A percentile compares a stretch with the other conserved stretches of the same genome.
phyloP scores from a whole-genome alignment of 2,888 invertebrate species.

The Xanthostigma xanthostigma region DNA sequence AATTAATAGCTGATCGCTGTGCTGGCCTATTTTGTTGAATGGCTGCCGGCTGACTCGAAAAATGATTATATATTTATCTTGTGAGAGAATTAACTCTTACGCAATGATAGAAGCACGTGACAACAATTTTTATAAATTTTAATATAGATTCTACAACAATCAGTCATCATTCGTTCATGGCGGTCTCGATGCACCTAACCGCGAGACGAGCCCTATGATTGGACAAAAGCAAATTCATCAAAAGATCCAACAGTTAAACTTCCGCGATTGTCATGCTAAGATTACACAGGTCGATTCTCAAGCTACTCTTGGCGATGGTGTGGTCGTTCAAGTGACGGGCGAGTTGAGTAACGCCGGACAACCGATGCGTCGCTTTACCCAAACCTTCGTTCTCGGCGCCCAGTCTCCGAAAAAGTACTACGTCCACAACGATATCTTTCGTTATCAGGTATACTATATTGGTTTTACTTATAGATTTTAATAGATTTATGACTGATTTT shows the following conservation, averaged over 20 bases:
- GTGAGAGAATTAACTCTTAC: too few relatives aligned
- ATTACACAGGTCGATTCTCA: slow-evolving; percentile 94
- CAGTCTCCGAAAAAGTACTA: slow-evolving; percentile 97
- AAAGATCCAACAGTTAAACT: slow-evolving; percentile 87
- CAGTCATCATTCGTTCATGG: slow-evolving; percentile 94
- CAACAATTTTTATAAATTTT: background rate
- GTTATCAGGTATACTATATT: slow-evolving; percentile 60
- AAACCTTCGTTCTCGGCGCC: slow-evolving; percentile 91
- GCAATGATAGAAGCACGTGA: too few relatives aligned
- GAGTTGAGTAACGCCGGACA: slow-evolving; percentile 92
- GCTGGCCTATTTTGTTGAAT: too few relatives aligned
- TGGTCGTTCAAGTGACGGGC: slow-evolving; percentile 94
- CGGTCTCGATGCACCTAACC: slow-evolving; percentile 67
- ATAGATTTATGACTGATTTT: too few relatives aligned
- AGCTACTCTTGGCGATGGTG: slow-evolving; percentile 83
- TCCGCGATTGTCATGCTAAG: slow-evolving; percentile 94
- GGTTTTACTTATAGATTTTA: too few relatives aligned
- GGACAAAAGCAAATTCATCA: slow-evolving; percentile 92
- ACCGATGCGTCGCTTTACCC: slow-evolving; percentile 95
- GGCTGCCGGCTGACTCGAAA: too few relatives aligned
- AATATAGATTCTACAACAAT: slow-evolving; percentile 81
- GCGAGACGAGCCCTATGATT: slow-evolving; percentile 69
- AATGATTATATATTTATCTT: too few relatives aligned
- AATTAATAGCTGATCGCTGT: too few relatives aligned
- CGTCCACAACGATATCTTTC: slow-evolving; percentile 97